These are phyloP conservation scores for Platycheirus albimanus DNA, from an alignment of 2,888 invertebrate species.

Conservation along the genomic window DNA sequence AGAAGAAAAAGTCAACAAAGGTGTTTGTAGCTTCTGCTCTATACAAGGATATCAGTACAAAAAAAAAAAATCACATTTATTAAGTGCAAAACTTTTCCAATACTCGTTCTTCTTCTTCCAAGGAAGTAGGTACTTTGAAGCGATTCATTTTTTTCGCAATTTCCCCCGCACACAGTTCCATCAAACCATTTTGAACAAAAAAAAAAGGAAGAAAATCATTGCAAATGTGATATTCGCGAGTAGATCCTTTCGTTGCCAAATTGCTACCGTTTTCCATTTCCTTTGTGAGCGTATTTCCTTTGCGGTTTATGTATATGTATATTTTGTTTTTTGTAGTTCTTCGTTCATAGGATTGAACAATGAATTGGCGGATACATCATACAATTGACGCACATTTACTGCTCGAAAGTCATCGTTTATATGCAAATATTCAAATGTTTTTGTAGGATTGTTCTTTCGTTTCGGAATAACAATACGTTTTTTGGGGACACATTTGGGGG, in stretches of 20 bases:
- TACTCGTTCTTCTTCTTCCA: constrained; percentile 45
- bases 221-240: constrained; percentile 62
- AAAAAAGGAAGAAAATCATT: constrained; percentile 53
- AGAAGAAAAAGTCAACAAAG: constrained; percentile 55
- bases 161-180: constrained; percentile 16
- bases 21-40: constrained; percentile 3
- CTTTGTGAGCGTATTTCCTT: constrained; percentile 60
- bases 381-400: constrained; percentile 64
- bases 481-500: background rate
- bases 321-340: constrained; percentile 9
- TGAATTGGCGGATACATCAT: constrained; percentile 68
- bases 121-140: constrained; percentile 42
- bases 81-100: constrained; percentile 74
- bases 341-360: constrained; percentile 48
- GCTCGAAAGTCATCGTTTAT: constrained; percentile 70
- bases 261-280: constrained; percentile 64
- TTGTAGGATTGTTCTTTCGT: constrained; percentile 5
- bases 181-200: constrained; percentile 9
- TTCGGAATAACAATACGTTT: constrained; percentile 24
- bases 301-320: constrained; percentile 30
- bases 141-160: background rate
- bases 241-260: constrained; percentile 59
- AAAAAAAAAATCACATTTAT: constrained; percentile 68
- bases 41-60: constrained; percentile 40
- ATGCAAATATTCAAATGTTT: constrained; percentile 68